phyloP scores from a whole-genome alignment of 2,113 vertebrate genomes.

The Microcebus ravelobensis region DNA sequence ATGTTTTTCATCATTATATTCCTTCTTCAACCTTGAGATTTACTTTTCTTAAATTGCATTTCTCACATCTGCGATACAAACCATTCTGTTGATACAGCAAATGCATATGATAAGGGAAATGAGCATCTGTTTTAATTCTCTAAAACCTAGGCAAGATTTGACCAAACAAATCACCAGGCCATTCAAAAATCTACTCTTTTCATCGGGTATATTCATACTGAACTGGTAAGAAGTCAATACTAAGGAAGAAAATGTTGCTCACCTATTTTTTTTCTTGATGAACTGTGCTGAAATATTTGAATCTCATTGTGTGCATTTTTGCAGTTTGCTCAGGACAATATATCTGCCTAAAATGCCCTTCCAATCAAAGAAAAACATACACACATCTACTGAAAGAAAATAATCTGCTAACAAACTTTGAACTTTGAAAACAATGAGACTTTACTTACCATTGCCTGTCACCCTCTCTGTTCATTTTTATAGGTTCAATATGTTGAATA shows the following conservation, averaged over 20 bases:
- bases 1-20: slow-evolving; percentile 68
- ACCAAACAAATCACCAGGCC: slow-evolving; percentile 64
- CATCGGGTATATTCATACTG: slow-evolving; percentile 27
- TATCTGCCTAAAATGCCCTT: slow-evolving; percentile 3
- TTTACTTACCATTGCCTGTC: not conserved
- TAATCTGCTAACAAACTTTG: not conserved
- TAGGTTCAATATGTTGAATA: slow-evolving; percentile 14
- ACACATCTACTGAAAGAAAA: slow-evolving; percentile 40
- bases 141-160: slow-evolving; percentile 62
- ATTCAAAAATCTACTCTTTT: slow-evolving; percentile 62
- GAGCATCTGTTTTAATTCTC: slow-evolving; percentile 66
- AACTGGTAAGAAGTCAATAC: slow-evolving; percentile 44
- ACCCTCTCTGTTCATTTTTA: slow-evolving; percentile 16
- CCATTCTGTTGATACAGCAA: slow-evolving; percentile 61
- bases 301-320: not conserved
- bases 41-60: slow-evolving; percentile 61
- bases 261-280: slow-evolving; percentile 25
- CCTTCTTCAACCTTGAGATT: slow-evolving; percentile 66
- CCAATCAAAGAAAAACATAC: slow-evolving; percentile 39
- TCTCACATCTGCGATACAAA: slow-evolving; percentile 61
- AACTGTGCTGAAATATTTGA: slow-evolving; percentile 15
- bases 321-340: not conserved
- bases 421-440: not conserved
- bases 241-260: slow-evolving; percentile 43
- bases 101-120: slow-evolving; percentile 55